A percentile compares a stretch with the other conserved stretches of the same genome.
Conservation (phyloP, 2,888 invertebrate genomes). For the Venustoraphidia nigricollis region DNA sequence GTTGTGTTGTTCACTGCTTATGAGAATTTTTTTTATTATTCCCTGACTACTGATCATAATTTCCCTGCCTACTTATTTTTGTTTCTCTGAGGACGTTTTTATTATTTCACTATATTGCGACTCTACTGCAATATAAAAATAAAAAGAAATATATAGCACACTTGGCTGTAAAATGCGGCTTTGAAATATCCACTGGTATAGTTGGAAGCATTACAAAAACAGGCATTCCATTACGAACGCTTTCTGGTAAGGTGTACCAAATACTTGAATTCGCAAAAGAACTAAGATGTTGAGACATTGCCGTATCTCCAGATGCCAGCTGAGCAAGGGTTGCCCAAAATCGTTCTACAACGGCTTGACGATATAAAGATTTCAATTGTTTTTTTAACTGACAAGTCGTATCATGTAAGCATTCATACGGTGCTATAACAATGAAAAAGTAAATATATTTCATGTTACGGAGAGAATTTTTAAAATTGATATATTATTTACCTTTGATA, state of each 20-base stretch:
- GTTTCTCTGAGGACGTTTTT: neutral
- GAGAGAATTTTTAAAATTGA: neutral
- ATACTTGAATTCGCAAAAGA: conserved; percentile 40
- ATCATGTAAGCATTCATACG: conserved; percentile 61
- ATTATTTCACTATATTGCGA: no score
- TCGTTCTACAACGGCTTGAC: conserved; percentile 46
- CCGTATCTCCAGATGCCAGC: conserved; percentile 46
- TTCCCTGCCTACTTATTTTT: neutral
- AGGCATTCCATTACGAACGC: conserved; percentile 51
- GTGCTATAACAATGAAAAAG: conserved; percentile 26
- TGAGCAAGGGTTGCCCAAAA: conserved; percentile 49
- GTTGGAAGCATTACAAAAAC: conserved; percentile 35
- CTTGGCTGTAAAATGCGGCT: conserved; percentile 27
- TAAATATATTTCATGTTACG: neutral
- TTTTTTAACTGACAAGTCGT: conserved; percentile 48
- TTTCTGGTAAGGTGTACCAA: conserved; percentile 54
- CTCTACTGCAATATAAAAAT: no score
- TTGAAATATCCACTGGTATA: conserved; percentile 19
- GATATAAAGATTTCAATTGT: conserved; percentile 43
- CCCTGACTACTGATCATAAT: neutral
- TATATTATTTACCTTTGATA: conserved; percentile 21
- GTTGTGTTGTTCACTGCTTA: no score
- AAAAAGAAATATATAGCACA: conserved; percentile 13
- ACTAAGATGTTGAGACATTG: conserved; percentile 51
- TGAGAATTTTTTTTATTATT: neutral